These are phyloP conservation scores for Holacanthella duospinosa DNA, from an alignment of 2,888 invertebrate genomes.

Conservation along the genomic window DNA sequence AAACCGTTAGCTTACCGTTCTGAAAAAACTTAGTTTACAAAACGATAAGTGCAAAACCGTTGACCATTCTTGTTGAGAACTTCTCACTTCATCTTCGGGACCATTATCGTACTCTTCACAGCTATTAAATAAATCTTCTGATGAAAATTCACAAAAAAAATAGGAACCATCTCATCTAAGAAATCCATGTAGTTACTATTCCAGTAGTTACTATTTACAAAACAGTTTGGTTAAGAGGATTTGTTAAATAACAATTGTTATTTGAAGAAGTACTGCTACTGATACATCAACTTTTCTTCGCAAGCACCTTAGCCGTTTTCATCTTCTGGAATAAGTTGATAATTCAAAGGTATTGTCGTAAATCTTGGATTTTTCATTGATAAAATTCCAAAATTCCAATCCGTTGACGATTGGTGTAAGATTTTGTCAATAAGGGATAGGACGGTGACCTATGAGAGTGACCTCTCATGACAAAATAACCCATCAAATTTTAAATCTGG, in stretches of 20 bases:
- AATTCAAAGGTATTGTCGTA: background rate
- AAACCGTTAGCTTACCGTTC: conserved; percentile 37
- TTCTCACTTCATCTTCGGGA: conserved; percentile 29
- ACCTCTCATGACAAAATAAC: conserved; percentile 24
- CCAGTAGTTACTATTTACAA: conserved; percentile 16
- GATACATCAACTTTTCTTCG: conserved; percentile 19
- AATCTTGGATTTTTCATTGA: background rate
- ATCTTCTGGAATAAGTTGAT: conserved; percentile 34
- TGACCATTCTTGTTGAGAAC: conserved; percentile 41
- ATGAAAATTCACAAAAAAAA: conserved; percentile 33
- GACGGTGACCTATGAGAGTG: conserved; percentile 24
- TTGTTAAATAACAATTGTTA: background rate
- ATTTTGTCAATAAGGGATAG: conserved; percentile 34
- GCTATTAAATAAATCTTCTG: conserved; percentile 36
- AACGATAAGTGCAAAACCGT: conserved; percentile 45
- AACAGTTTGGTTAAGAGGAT: conserved; percentile 10
- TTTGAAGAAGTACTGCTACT: conserved; percentile 1
- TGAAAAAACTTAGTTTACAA: conserved; percentile 43
- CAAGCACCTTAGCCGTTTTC: conserved; percentile 34
- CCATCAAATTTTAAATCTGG: conserved; percentile 25
- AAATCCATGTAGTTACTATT: conserved; percentile 20
- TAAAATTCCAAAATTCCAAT: conserved; percentile 6
- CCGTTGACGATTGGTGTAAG: background rate
- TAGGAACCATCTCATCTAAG: conserved; percentile 29
- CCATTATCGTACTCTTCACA: conserved; percentile 34